phyloP scores from a whole-genome alignment of 2,888 invertebrate genomes.

The Mechanitis messenoides region DNA sequence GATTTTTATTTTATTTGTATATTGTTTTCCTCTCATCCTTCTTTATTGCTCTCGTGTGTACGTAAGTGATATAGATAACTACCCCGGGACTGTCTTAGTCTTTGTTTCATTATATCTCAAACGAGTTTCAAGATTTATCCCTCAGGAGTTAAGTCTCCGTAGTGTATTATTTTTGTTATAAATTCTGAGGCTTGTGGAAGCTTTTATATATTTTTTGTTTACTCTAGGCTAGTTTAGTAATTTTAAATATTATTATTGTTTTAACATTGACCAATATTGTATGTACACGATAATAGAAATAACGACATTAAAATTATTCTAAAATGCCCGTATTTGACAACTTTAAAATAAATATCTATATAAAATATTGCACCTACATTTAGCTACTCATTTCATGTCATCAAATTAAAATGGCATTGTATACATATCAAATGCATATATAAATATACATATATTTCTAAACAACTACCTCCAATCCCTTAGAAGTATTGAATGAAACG shows the following conservation, averaged over 20 bases:
- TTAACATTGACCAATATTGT: neutral
- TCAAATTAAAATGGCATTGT: no score
- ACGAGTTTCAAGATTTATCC: constrained; percentile 6
- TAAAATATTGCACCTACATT: no score
- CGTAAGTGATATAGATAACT: constrained; percentile 8
- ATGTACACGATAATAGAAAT: neutral
- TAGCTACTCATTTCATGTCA: no score
- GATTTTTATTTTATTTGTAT: no score
- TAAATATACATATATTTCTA: no score
- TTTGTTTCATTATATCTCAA: constrained; percentile 6
- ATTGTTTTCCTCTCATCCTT: no score
- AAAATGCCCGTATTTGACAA: no score
- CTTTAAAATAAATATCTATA: no score
- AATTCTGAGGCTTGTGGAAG: neutral
- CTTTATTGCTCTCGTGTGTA: neutral
- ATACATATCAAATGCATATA: no score
- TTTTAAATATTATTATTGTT: neutral
- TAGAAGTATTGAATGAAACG: no score
- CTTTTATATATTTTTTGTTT: neutral
- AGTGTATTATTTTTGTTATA: constrained; percentile 5
- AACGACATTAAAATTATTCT: no score
- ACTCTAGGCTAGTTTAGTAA: neutral
- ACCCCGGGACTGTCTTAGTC: constrained; percentile 1
- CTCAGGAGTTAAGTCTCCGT: constrained; percentile 4
- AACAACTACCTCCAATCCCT: no score